These are phyloP conservation scores for Hyles euphorbiae DNA, from an alignment of 1,140 invertebrate genomes.

Conservation along the genomic window DNA sequence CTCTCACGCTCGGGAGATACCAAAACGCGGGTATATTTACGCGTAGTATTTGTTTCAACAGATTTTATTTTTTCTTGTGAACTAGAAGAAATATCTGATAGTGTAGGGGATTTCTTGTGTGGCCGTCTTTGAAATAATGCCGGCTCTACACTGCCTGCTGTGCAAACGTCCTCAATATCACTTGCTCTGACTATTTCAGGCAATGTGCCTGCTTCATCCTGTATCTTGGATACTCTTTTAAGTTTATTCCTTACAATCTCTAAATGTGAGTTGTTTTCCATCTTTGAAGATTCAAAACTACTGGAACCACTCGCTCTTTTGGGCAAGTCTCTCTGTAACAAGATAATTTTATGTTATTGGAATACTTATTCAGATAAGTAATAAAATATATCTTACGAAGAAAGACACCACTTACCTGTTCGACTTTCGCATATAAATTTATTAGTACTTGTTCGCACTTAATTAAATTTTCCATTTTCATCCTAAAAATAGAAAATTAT, in stretches of 20 bases:
- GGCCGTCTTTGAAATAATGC: conserved; percentile 62
- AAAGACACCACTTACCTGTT: conserved; percentile 66
- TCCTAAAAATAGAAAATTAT: conserved; percentile 66
- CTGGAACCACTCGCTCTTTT: not conserved
- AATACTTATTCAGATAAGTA: not conserved
- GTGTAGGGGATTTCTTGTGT: conserved; percentile 32
- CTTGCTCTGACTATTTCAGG: conserved; percentile 53
- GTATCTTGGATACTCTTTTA: conserved; percentile 39
- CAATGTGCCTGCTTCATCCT: conserved; percentile 37
- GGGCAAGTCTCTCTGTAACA: conserved; percentile 39
- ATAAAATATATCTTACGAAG: conserved; percentile 1
- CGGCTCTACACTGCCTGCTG: conserved; percentile 55
- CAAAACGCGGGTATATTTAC: conserved; percentile 58
- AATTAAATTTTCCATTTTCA: conserved; percentile 79
- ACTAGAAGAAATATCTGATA: conserved; percentile 9
- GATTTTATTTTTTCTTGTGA: conserved; percentile 14
- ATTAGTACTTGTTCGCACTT: conserved; percentile 80
- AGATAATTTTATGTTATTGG: not conserved
- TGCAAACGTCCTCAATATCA: conserved; percentile 43
- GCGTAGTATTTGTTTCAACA: conserved; percentile 27
- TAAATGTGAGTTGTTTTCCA: not conserved
- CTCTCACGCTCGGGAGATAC: conserved; percentile 44
- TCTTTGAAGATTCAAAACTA: no score
- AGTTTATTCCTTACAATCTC: conserved; percentile 14
- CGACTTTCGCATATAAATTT: conserved; percentile 79